phyloP scores from a whole-genome alignment of 2,888 invertebrate species.

The Chrysolina oricalcia region DNA sequence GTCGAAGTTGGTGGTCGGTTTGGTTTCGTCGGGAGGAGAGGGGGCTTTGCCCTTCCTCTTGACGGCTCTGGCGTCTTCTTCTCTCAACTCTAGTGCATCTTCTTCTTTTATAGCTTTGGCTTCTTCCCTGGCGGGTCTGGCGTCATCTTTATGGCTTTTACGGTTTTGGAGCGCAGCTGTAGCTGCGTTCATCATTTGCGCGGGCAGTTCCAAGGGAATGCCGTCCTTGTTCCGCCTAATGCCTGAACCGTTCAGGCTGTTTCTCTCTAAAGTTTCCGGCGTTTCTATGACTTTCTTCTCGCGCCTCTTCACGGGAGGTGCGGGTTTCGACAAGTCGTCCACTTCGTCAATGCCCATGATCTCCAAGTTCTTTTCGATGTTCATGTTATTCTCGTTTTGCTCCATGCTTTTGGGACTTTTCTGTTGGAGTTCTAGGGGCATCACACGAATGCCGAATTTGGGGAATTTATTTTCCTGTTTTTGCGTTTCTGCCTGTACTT shows the following conservation, averaged over 20 bases:
- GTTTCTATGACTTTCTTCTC: constrained; percentile 68
- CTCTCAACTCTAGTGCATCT: constrained; percentile 63
- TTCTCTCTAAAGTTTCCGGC: constrained; percentile 67
- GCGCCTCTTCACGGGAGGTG: constrained; percentile 73
- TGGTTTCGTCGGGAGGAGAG: constrained; percentile 74
- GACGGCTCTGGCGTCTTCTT: constrained; percentile 70
- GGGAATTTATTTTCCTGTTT: constrained; percentile 76
- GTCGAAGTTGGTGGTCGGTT: constrained; percentile 70
- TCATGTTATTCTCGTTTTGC: constrained; percentile 69
- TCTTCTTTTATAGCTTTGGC: constrained; percentile 76
- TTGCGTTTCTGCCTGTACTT: constrained; percentile 73
- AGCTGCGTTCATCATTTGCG: constrained; percentile 82
- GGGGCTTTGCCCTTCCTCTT: constrained; percentile 85
- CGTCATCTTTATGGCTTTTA: constrained; percentile 71
- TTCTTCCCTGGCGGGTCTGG: constrained; percentile 55
- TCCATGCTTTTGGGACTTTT: constrained; percentile 68
- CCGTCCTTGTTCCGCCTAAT: constrained; percentile 77
- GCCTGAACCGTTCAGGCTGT: constrained; percentile 75
- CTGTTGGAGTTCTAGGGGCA: constrained; percentile 70
- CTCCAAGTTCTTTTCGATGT: constrained; percentile 63
- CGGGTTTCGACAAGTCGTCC: constrained; percentile 71
- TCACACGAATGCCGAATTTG: constrained; percentile 81
- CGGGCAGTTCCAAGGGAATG: constrained; percentile 82
- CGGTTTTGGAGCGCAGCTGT: constrained; percentile 81
- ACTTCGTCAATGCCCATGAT: constrained; percentile 72